Conservation (phyloP, 2,113 vertebrate species). For the Hystrix cristata region DNA sequence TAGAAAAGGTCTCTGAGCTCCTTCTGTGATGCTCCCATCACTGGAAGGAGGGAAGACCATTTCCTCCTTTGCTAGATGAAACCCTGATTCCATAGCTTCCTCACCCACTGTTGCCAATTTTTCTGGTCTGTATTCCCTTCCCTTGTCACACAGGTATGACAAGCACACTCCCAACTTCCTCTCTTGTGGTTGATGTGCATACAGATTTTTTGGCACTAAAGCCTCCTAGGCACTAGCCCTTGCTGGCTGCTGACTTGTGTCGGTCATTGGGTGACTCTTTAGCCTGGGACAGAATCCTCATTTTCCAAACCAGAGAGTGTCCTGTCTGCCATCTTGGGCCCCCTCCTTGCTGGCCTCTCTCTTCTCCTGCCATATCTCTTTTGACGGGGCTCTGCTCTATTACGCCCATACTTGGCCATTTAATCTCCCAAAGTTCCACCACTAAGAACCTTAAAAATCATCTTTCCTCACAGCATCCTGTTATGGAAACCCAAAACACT, state of each 20-base stretch:
- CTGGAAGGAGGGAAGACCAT: neutral
- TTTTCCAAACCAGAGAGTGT: neutral
- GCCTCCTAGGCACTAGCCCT: neutral
- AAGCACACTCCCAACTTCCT: neutral
- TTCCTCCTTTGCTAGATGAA: neutral
- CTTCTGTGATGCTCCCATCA: neutral
- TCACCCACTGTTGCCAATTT: neutral
- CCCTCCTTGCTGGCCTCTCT: neutral
- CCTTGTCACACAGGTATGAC: neutral
- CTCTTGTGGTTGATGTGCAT: neutral
- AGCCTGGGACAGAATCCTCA: neutral
- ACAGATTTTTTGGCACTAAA: neutral
- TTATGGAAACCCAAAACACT: slow-evolving; percentile 6
- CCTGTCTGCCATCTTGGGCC: neutral
- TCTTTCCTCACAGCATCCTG: neutral
- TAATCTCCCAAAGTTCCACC: neutral
- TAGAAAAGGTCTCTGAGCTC: neutral
- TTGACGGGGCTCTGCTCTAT: neutral
- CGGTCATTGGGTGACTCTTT: neutral
- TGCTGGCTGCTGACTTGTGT: neutral
- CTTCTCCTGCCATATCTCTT: neutral
- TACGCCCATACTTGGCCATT: neutral
- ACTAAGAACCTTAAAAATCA: neutral
- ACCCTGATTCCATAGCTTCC: neutral
- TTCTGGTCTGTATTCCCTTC: neutral